A percentile compares a stretch with the other conserved stretches of the same genome.
Conservation (phyloP, 2,888 invertebrate genomes). For the Xestia xanthographa region DNA sequence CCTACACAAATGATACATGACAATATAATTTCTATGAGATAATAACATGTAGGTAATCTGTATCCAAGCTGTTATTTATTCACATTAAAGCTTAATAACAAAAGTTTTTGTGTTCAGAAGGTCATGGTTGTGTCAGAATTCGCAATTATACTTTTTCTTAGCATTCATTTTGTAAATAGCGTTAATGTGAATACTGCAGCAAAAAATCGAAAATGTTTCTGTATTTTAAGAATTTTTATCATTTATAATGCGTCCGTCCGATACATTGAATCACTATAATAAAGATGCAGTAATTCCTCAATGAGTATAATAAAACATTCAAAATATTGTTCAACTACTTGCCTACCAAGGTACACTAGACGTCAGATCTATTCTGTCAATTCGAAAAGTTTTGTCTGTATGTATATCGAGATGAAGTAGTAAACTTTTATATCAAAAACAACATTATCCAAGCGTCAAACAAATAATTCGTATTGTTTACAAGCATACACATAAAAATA, state of each 20-base stretch:
- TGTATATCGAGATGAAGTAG: constrained; percentile 55
- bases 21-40: constrained; percentile 64
- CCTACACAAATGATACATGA: constrained; percentile 73
- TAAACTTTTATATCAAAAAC: constrained; percentile 61
- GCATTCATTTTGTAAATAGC: constrained; percentile 36
- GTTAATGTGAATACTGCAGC: constrained; percentile 65
- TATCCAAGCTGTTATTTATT: constrained; percentile 65
- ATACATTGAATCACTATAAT: constrained; percentile 63
- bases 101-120: constrained; percentile 47
- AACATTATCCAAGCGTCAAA: constrained; percentile 67
- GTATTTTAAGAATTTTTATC: constrained; percentile 46
- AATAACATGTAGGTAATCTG: constrained; percentile 61
- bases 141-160: constrained; percentile 12
- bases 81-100: constrained; percentile 67
- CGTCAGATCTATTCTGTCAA: constrained; percentile 66
- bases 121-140: constrained; percentile 33
- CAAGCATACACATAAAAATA: constrained; percentile 79
- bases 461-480: constrained; percentile 67
- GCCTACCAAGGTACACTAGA: constrained; percentile 69
- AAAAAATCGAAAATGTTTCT: constrained; percentile 45
- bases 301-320: constrained; percentile 69
- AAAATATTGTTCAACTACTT: constrained; percentile 68
- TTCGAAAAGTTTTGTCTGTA: constrained; percentile 54
- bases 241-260: constrained; percentile 52
- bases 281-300: constrained; percentile 65